A percentile compares a stretch with the other conserved stretches of the same genome.
Evolutionary conservation across 2,113 vertebrate species (phyloP).

Genomic region (Isurus oxyrinchus): DNA sequence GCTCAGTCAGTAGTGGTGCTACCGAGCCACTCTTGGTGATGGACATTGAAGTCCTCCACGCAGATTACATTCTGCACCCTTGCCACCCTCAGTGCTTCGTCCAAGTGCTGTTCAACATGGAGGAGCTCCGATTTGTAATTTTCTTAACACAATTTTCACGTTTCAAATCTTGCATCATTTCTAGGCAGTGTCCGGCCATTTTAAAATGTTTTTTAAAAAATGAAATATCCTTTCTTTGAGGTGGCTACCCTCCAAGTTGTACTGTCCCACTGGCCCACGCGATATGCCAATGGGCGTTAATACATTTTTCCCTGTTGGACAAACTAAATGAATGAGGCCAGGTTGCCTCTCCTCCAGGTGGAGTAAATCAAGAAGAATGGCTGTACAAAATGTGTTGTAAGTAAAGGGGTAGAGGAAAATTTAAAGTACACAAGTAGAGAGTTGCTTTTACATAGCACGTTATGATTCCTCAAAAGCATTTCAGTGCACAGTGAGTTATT

Average conservation of each 20-base stretch:
- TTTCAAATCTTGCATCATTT: neutral
- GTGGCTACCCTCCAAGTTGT: conserved; percentile 30
- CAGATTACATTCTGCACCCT: no score
- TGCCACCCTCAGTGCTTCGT: no score
- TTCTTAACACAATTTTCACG: neutral
- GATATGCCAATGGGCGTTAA: no score
- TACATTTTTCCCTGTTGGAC: no score
- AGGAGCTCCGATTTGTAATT: neutral
- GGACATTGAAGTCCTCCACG: no score
- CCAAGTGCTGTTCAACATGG: no score
- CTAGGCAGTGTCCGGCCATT: conserved; percentile 43
- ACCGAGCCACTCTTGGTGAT: no score
- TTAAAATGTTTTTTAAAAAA: conserved; percentile 50
- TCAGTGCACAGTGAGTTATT: no score
- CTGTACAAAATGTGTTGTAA: neutral
- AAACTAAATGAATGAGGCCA: neutral
- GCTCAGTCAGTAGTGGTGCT: no score
- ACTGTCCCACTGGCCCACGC: no score
- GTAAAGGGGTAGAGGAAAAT: no score
- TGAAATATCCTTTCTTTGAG: conserved; percentile 26
- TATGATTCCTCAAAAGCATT: neutral
- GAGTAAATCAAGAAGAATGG: neutral
- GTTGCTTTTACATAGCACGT: neutral
- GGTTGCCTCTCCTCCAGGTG: neutral
- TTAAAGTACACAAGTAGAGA: neutral